A percentile compares a stretch with the other conserved stretches of the same genome.
Evolutionary conservation across 2,113 vertebrate genomes (phyloP).

Genomic region (Neotoma lepida): DNA sequence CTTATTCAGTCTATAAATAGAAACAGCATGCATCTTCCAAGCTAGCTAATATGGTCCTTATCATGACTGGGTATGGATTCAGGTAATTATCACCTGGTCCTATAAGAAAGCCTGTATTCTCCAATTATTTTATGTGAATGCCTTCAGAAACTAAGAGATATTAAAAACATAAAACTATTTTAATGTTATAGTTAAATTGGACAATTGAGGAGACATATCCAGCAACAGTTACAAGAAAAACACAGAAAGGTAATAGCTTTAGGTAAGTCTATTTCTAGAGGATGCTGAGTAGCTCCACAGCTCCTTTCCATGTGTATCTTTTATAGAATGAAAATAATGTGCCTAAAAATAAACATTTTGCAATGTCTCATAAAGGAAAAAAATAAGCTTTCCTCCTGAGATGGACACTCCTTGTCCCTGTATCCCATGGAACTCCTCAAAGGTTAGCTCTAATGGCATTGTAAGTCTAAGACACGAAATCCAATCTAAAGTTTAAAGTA

Average conservation of each 20-base stretch:
- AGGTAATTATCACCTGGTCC: not conserved
- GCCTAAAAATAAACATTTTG: not conserved
- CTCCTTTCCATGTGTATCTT: not conserved
- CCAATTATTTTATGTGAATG: not conserved
- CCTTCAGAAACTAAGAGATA: not conserved
- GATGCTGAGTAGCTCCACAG: not conserved
- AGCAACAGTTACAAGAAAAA: constrained; percentile 23
- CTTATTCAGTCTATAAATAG: constrained; percentile 37
- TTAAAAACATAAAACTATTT: not conserved
- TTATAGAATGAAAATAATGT: not conserved
- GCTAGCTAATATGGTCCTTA: not conserved
- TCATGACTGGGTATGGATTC: not conserved
- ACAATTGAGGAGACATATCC: constrained; percentile 34
- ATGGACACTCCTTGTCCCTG: not conserved
- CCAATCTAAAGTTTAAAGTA: not conserved
- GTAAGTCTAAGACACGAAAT: not conserved
- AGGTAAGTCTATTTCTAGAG: not conserved
- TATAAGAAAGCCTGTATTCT: not conserved
- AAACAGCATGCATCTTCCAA: not conserved
- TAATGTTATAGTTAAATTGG: constrained; percentile 7
- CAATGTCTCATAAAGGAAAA: not conserved
- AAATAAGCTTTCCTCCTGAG: not conserved
- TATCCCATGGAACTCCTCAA: not conserved
- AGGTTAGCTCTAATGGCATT: not conserved
- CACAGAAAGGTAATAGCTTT: not conserved